A percentile compares a stretch with the other conserved stretches of the same genome.
Conservation (phyloP, 2,113 vertebrate genomes). For the Lamprologus tigripictilis region DNA sequence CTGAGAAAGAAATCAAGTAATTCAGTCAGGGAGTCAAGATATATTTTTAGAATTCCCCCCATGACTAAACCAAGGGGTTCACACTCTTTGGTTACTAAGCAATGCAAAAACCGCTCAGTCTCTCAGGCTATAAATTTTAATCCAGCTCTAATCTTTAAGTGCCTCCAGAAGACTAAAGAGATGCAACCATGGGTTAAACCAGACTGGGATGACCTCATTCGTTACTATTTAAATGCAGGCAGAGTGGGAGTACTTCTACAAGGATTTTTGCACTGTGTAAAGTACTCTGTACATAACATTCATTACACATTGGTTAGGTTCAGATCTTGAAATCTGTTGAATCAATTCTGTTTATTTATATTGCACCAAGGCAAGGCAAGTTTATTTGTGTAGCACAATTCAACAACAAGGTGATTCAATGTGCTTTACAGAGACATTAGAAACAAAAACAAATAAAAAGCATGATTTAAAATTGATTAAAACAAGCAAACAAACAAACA, state of each 20-base stretch:
- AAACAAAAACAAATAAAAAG: too few species aligned
- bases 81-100: background rate
- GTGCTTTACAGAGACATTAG: too few species aligned
- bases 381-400: too few species aligned
- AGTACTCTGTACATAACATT: background rate
- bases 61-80: background rate
- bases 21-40: background rate
- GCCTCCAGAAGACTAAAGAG: background rate
- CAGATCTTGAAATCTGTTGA: background rate
- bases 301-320: background rate
- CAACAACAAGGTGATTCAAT: too few species aligned
- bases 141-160: background rate
- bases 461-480: too few species aligned
- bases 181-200: background rate
- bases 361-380: background rate
- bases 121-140: background rate
- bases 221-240: background rate
- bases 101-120: background rate
- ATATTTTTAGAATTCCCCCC: background rate
- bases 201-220: background rate
- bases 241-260: background rate
- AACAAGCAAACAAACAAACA: too few species aligned
- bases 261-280: background rate
- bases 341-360: background rate
- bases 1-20: background rate